Evolutionary conservation across 2,888 invertebrate genomes (phyloP).

Genomic region (Petrolisthes manimaculis): DNA sequence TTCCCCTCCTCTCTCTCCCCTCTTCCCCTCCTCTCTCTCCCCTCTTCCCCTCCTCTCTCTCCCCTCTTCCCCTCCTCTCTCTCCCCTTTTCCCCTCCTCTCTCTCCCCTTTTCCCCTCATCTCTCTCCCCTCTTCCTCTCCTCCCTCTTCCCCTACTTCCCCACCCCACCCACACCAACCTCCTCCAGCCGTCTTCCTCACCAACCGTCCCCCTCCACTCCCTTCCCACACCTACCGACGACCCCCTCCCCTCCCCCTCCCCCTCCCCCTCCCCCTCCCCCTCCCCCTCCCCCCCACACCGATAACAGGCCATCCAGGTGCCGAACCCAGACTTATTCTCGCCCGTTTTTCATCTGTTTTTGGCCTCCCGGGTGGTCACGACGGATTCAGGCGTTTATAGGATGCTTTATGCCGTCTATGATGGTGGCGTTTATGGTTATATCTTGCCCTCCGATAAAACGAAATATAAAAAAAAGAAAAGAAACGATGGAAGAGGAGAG

Average conservation of each 20-base stretch:
- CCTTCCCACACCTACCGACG: too few species aligned
- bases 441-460: too few species aligned
- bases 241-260: too few species aligned
- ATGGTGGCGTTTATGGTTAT: too few species aligned
- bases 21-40: not conserved
- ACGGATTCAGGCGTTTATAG: not conserved
- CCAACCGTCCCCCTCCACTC: too few species aligned
- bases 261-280: too few species aligned
- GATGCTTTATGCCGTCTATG: not conserved
- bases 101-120: not conserved
- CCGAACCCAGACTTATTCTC: slow-evolving; percentile 32
- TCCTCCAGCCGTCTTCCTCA: too few species aligned
- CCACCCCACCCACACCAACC: too few species aligned
- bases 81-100: not conserved
- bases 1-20: not conserved
- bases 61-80: not conserved
- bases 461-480: too few species aligned
- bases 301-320: slow-evolving; percentile 56
- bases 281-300: too few species aligned
- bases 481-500: too few species aligned
- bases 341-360: slow-evolving; percentile 23
- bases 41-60: not conserved
- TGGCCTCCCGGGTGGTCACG: not conserved
- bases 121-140: not conserved
- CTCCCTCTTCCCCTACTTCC: not conserved